These are phyloP conservation scores for Tragelaphus strepsiceros DNA, from an alignment of 2,113 vertebrate genomes.

Conservation along the genomic window DNA sequence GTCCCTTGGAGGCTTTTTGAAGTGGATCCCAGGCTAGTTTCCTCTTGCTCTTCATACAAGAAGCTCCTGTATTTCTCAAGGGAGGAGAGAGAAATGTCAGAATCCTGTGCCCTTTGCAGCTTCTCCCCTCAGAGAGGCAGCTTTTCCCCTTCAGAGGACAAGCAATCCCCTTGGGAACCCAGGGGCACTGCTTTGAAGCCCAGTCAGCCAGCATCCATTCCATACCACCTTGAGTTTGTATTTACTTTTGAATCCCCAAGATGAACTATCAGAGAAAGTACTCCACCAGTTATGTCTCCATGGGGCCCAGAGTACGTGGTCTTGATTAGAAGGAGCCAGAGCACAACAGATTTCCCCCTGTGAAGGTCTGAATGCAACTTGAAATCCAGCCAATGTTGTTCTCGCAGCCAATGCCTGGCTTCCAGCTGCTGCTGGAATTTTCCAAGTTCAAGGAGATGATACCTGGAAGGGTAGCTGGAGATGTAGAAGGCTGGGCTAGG, in stretches of 20 bases:
- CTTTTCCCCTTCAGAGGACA: slow-evolving; percentile 30
- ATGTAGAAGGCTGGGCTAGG: background rate
- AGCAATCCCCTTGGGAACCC: slow-evolving; percentile 30
- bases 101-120: slow-evolving; percentile 24
- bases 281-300: slow-evolving; percentile 76
- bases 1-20: background rate
- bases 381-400: slow-evolving; percentile 45
- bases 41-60: background rate
- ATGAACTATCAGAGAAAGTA: slow-evolving; percentile 79
- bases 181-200: slow-evolving; percentile 53
- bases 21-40: slow-evolving; percentile 14
- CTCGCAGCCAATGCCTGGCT: slow-evolving; percentile 43
- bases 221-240: slow-evolving; percentile 71
- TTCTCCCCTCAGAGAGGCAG: background rate
- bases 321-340: slow-evolving; percentile 77
- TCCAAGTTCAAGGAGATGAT: slow-evolving; percentile 13
- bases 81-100: slow-evolving; percentile 25
- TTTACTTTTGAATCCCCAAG: slow-evolving; percentile 75
- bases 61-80: background rate
- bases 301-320: slow-evolving; percentile 69
- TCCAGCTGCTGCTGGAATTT: slow-evolving; percentile 35
- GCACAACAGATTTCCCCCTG: slow-evolving; percentile 70
- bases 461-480: slow-evolving; percentile 5
- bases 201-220: slow-evolving; percentile 58
- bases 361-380: slow-evolving; percentile 18